Evolutionary conservation across 2,113 vertebrate species (phyloP), one percentile per base, ranked within the genome.

Genomic region (Trinectes maculatus): DNA sequence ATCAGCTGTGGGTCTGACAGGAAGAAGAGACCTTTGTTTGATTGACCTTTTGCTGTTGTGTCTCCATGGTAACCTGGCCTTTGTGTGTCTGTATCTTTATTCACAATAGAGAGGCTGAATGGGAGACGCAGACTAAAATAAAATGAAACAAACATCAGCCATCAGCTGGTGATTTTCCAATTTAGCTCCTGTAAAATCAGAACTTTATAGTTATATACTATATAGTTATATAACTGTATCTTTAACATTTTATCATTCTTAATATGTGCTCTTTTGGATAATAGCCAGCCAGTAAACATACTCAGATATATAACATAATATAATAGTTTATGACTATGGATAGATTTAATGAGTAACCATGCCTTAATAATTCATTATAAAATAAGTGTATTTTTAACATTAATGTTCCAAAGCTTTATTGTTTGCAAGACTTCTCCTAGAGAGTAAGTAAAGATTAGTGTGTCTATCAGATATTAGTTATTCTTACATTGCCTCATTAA

Each of bases 11-110:
- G 47, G 36, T 31, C 59, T n/a, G 75, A 65, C 42, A 70, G 79
- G 77, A 85, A 85, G 66, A 62, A 55, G 52, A 24, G 47, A 33
- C 70, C 66, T 55, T 73, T 84, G 83, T 89, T 82, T 76, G 48
- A 59, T 44, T 85, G 85, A 82, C 85, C 77, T 89, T 88, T 87
- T 37, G 36, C 44, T 57, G 47, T 10, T 18, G 12, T 47, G 82
- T 78, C 66, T 78, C 87, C 39, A 53, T 80, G 73, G 68, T 12
- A 77, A 85, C 82, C 51, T 10, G 12, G 29, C 28, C 36, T 52
- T 34, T 52, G 25, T 74, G 58, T 51, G 47, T 72, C 33, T 62
- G 44, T 49, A 53, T 79, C 47, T 69, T 65, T 62, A 71, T 61
- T 8, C 25, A 33, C 34, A 12, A 12, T 3, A 21, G n/a, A 34